phyloP scores from a whole-genome alignment of 2,888 invertebrate genomes.

The Leptinotarsa rubiginosa region DNA sequence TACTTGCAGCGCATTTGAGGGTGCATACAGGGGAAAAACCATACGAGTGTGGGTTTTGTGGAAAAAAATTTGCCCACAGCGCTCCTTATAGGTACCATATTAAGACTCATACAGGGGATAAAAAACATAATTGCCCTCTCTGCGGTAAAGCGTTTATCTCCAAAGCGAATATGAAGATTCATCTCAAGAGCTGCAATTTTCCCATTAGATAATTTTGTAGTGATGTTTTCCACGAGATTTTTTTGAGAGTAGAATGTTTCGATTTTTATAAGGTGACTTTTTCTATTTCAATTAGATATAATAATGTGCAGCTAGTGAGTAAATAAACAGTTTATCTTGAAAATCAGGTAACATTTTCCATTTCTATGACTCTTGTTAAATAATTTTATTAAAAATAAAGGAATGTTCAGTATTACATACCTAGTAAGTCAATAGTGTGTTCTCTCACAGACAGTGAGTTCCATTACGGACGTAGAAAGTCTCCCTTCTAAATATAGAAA shows the following conservation, averaged over 20 bases:
- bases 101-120: conserved; percentile 46
- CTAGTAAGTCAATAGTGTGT: too few species aligned
- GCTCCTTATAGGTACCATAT: conserved; percentile 47
- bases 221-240: neutral
- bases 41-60: conserved; percentile 48
- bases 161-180: conserved; percentile 47
- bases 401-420: too few species aligned
- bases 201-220: conserved; percentile 27
- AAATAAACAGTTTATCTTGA: too few species aligned
- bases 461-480: too few species aligned
- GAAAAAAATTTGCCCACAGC: conserved; percentile 44
- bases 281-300: too few species aligned
- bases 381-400: too few species aligned
- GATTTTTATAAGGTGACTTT: neutral
- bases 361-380: too few species aligned
- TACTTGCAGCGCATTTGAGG: conserved; percentile 53
- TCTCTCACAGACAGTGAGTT: too few species aligned
- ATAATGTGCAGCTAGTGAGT: too few species aligned
- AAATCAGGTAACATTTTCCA: too few species aligned
- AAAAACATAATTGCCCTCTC: conserved; percentile 39
- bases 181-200: conserved; percentile 42
- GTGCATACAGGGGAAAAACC: conserved; percentile 58
- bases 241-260: neutral
- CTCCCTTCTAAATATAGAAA: too few species aligned
- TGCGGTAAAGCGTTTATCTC: conserved; percentile 47